Base-by-base conservation (phyloP, 2,888 invertebrate genomes). In the Ormyrus rosae region DNA sequence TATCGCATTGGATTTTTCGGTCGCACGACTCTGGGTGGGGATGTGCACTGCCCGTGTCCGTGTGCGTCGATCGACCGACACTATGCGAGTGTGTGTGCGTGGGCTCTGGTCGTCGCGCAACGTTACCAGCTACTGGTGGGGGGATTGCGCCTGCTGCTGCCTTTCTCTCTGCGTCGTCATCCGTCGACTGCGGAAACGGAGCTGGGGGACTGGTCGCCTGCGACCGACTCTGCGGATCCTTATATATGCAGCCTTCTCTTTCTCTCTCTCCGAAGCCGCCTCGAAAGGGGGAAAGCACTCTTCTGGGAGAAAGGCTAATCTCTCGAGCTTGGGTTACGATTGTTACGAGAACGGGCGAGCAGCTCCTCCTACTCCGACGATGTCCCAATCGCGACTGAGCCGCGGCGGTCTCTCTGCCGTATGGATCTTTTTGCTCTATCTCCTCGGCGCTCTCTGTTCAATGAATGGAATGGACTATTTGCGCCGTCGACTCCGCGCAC, bases 401-500 rank as follows among this genome's bases (percentile, higher is more conserved):
- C 9, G 58, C 58, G 56, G 13, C 58, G 56, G 69, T 2, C 9
- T 48, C 8, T 34, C 55, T 13, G 56, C 8, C 46, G 56, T 56
- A 45, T 51, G 69, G 51, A 56, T 13, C 13, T n/a, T 70, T 19
- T 58, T 13, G 19, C 34, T 55, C 5, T 53, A 53, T 56, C 11
- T 34, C 34, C 34, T 34, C 9, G 19, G 46, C 69, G 10, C 67
- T 19, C 46, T 2, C 65, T 63, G 45, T 53, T 65, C 65, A 74
- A 74, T 74, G 73, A 74, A 74, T 74, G 75, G 53, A 46, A 69
- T 65, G 11, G 64, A 10, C 46, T 51, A 46, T 65, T 64, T 65
- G 58, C 67, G 74, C 74, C 58, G 50, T 5, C 5, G n/a, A 0
- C 64, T 13, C 65, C 65, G 74, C 65, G 74, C 65, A 67, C 13